These are phyloP conservation scores for Eupithecia pulchellata DNA, from an alignment of 2,888 invertebrate species.

Conservation along the genomic window DNA sequence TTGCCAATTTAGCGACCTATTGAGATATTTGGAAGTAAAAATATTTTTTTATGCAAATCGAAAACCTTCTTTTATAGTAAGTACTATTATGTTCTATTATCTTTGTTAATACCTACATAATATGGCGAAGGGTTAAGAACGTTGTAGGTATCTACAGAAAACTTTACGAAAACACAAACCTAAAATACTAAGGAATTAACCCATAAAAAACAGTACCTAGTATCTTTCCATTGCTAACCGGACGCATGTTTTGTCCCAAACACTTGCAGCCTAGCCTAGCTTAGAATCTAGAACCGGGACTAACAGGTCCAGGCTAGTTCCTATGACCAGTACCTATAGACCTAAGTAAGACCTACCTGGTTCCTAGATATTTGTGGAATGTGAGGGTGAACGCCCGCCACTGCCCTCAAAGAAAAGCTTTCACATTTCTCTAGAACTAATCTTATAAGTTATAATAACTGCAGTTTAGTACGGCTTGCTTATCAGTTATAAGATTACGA, in stretches of 20 bases:
- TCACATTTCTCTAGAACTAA: slow-evolving; percentile 40
- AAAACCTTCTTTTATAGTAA: too few species aligned
- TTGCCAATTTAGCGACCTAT: too few species aligned
- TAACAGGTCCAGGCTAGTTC: slow-evolving; percentile 39
- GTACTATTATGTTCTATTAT: too few species aligned
- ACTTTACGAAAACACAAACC: too few species aligned
- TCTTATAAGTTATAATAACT: slow-evolving; percentile 10
- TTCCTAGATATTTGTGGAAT: slow-evolving; percentile 41
- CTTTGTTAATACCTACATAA: too few species aligned
- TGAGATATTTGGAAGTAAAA: too few species aligned
- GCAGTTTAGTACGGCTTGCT: not conserved
- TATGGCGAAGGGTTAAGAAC: too few species aligned
- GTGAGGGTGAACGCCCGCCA: slow-evolving; percentile 51
- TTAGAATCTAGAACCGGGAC: slow-evolving; percentile 6
- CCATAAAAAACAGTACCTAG: not conserved
- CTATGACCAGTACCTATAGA: slow-evolving; percentile 21
- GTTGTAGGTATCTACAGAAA: too few species aligned
- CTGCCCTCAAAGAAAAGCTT: slow-evolving; percentile 52
- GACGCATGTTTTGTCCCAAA: not conserved
- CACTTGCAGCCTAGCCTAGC: not conserved
- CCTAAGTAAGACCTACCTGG: slow-evolving; percentile 40
- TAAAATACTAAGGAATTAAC: too few species aligned
- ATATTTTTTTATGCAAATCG: too few species aligned
- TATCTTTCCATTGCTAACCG: not conserved
- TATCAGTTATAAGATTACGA: not conserved